Evolutionary conservation across 2,797 vertebrate species (phyloP).

Genomic region (Tiaroga cobitis): DNA sequence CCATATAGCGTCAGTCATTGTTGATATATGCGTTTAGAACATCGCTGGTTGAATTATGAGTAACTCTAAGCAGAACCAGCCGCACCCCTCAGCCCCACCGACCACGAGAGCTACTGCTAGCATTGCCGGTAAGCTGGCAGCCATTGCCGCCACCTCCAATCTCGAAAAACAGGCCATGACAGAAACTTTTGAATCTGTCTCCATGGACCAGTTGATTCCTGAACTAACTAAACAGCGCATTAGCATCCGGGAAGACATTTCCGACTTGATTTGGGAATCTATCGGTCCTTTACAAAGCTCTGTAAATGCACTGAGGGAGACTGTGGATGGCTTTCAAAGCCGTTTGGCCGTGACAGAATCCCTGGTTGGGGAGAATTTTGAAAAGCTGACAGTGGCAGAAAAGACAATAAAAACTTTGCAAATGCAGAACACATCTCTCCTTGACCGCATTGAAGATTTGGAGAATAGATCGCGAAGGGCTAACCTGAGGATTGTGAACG

Average conservation of each 20-base stretch:
- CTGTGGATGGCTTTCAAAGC: not conserved
- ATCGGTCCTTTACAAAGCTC: not conserved
- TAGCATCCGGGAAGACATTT: not conserved
- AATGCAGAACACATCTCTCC: conserved; percentile 23
- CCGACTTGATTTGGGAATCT: conserved; percentile 10
- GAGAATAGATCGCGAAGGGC: conserved; percentile 14
- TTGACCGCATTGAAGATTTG: conserved; percentile 11
- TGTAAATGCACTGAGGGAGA: not conserved
- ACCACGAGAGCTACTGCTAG: not conserved
- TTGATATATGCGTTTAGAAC: not conserved
- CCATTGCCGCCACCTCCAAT: not conserved
- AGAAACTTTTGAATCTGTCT: not conserved
- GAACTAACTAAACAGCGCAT: not conserved
- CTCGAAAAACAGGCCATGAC: not conserved
- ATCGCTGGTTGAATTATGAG: not conserved
- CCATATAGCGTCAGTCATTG: not conserved
- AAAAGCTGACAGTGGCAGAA: not conserved
- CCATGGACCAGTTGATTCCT: not conserved
- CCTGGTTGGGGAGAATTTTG: not conserved
- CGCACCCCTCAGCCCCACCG: not conserved
- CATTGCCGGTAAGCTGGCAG: not conserved
- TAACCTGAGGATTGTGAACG: not conserved
- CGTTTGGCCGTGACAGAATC: not conserved
- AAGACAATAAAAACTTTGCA: not conserved
- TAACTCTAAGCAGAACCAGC: not conserved